Evolutionary conservation across 2,113 vertebrate species (phyloP).

Genomic region (Fulica atra): DNA sequence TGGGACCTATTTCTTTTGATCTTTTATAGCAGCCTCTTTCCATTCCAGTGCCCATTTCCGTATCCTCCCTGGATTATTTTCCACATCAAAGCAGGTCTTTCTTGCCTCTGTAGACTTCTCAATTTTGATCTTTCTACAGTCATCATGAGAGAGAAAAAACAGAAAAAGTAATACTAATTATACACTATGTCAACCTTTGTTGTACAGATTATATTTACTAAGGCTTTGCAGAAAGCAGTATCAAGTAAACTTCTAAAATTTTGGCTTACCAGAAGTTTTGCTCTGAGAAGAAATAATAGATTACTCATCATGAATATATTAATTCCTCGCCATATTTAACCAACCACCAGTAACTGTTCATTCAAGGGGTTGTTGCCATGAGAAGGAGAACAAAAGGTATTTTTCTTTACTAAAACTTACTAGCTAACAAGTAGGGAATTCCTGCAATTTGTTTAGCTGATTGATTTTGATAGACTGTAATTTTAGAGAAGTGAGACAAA

Average conservation of each 20-base stretch:
- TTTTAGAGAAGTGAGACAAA: neutral
- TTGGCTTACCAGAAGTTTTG: neutral
- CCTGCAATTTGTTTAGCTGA: neutral
- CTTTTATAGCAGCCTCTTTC: conserved; percentile 24
- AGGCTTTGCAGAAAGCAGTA: neutral
- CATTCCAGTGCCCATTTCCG: conserved; percentile 1
- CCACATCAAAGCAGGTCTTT: conserved; percentile 58
- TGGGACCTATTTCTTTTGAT: conserved; percentile 60
- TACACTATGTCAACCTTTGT: neutral
- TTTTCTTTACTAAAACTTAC: neutral
- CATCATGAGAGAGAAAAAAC: conserved; percentile 1
- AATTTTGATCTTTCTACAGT: conserved; percentile 21
- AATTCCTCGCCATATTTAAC: neutral
- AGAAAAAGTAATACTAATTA: neutral
- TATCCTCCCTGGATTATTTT: conserved; percentile 48
- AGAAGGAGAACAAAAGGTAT: neutral
- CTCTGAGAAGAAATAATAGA: neutral
- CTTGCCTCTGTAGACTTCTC: conserved; percentile 18
- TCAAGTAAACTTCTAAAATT: neutral
- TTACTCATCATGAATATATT: neutral
- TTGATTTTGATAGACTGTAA: neutral
- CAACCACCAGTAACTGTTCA: neutral
- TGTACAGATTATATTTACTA: neutral
- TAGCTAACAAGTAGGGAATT: neutral
- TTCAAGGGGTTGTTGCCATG: neutral